Conservation (phyloP, 2,797 vertebrate genomes). For the Aselliscus stoliczkanus region DNA sequence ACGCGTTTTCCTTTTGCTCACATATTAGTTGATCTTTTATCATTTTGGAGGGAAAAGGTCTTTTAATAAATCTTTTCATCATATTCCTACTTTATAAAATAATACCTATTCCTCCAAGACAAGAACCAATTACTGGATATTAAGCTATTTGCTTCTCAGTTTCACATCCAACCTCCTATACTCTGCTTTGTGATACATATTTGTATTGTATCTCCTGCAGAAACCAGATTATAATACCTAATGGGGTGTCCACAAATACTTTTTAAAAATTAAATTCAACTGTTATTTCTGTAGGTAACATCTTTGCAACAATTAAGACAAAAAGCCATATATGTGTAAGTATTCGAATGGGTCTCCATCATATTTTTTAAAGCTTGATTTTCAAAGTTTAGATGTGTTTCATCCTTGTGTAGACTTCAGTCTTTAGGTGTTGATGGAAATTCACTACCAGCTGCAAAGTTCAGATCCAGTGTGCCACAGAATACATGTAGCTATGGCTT, state of each 20-base stretch:
- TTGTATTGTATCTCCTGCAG: slow-evolving; percentile 5
- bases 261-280: slow-evolving; percentile 13
- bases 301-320: slow-evolving; percentile 19
- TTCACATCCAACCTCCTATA: not conserved
- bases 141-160: not conserved
- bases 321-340: not conserved
- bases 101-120: not conserved
- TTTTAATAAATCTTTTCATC: slow-evolving; percentile 14
- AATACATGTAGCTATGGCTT: slow-evolving; percentile 48
- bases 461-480: slow-evolving; percentile 38
- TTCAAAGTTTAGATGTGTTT: slow-evolving; percentile 40
- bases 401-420: slow-evolving; percentile 17
- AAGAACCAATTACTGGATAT: not conserved
- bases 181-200: not conserved
- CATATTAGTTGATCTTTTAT: not conserved
- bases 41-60: not conserved
- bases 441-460: slow-evolving; percentile 63
- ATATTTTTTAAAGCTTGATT: slow-evolving; percentile 39
- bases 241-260: not conserved
- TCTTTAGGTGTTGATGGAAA: slow-evolving; percentile 66
- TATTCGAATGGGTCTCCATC: slow-evolving; percentile 6
- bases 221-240: not conserved
- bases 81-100: slow-evolving; percentile 1
- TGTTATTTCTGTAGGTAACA: not conserved
- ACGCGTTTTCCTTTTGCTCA: not conserved